Conservation (phyloP, 2,888 invertebrate genomes). For the Portevinia maculata region DNA sequence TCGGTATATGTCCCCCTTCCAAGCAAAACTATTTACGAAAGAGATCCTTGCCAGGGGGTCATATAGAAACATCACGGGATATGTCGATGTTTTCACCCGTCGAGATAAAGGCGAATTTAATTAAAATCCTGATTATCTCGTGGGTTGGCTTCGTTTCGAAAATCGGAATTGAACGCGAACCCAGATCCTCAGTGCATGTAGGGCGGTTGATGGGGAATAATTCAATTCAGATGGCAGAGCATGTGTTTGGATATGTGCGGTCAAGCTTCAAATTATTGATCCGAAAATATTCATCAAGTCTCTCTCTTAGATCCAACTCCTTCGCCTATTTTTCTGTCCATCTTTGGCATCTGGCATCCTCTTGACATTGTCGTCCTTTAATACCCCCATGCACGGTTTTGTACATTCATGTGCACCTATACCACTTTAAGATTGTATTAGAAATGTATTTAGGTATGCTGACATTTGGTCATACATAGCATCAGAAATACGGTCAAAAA, state of each 20-base stretch:
- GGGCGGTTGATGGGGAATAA: not conserved
- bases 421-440: conserved; percentile 49
- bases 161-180: conserved; percentile 46
- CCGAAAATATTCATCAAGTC: conserved; percentile 45
- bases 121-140: conserved; percentile 70
- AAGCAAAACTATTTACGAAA: conserved; percentile 17
- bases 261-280: conserved; percentile 67
- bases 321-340: conserved; percentile 48
- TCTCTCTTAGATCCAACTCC: conserved; percentile 12
- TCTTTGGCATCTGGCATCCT: conserved; percentile 57
- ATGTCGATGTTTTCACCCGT: conserved; percentile 22
- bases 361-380: conserved; percentile 17
- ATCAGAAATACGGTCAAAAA: conserved; percentile 40
- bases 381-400: not conserved
- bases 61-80: conserved; percentile 54
- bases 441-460: conserved; percentile 45
- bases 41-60: conserved; percentile 33
- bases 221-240: conserved; percentile 20
- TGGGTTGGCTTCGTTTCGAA: conserved; percentile 49
- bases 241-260: conserved; percentile 29
- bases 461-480: conserved; percentile 43
- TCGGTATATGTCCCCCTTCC: conserved; percentile 22
- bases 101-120: conserved; percentile 69
- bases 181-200: conserved; percentile 10
- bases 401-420: conserved; percentile 29